phyloP scores from a whole-genome alignment of 2,888 invertebrate genomes.

The Protula sp. region DNA sequence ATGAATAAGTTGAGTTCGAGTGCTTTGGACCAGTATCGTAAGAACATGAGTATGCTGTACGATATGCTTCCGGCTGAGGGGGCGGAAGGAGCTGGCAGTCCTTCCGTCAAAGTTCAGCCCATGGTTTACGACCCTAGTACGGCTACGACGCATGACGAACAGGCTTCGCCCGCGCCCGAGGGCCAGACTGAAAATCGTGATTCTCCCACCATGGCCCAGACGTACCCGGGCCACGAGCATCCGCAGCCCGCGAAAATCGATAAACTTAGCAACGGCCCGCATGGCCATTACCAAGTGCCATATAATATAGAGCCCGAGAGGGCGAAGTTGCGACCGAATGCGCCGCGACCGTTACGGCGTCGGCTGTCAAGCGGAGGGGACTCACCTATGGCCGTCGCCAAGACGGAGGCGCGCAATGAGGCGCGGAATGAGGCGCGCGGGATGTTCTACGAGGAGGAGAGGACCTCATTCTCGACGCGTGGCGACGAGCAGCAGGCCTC shows the following conservation, averaged over 20 bases:
- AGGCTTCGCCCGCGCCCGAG: neutral
- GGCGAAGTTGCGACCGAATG: conserved; percentile 24
- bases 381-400: neutral
- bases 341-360: conserved; percentile 42
- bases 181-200: neutral
- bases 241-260: conserved; percentile 64
- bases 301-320: conserved; percentile 13
- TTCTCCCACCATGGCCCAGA: neutral
- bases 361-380: conserved; percentile 43
- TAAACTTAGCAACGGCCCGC: conserved; percentile 69
- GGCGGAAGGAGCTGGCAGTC: neutral
- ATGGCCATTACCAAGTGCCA: neutral
- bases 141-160: neutral
- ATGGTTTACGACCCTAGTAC: conserved; percentile 3
- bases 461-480: too few species aligned
- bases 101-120: neutral
- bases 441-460: neutral
- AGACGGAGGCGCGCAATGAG: neutral
- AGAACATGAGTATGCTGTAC: conserved; percentile 39
- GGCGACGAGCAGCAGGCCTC: too few species aligned
- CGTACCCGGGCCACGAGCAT: conserved; percentile 59
- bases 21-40: conserved; percentile 42
- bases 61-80: neutral
- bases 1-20: conserved; percentile 37
- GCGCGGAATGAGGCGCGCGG: neutral